phyloP scores from a whole-genome alignment of 1,140 invertebrate genomes.

The Kradibia gibbosae region DNA sequence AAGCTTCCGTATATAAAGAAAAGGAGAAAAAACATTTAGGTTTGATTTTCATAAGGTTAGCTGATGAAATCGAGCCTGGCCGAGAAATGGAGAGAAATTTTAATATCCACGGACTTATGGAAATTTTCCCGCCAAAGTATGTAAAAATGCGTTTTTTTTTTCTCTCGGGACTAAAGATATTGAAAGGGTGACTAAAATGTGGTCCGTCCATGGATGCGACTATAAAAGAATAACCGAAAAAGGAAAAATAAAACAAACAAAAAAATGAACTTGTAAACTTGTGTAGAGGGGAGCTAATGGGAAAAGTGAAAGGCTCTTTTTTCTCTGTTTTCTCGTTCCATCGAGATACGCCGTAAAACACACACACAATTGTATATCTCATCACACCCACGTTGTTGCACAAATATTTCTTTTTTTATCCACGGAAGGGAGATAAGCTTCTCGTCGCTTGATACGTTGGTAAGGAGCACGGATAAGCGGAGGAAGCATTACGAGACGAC shows the following conservation, averaged over 20 bases:
- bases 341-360: conserved; percentile 22
- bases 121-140: conserved; percentile 9
- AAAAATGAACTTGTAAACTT: conserved; percentile 20
- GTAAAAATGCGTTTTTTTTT: conserved; percentile 37
- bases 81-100: not conserved
- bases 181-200: not conserved
- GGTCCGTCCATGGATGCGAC: conserved; percentile 52
- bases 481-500: conserved; percentile 42
- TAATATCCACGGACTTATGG: not conserved
- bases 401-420: conserved; percentile 41
- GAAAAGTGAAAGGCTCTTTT: conserved; percentile 33
- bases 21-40: not conserved
- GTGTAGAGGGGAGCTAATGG: not conserved
- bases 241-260: conserved; percentile 28
- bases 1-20: not conserved
- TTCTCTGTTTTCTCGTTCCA: conserved; percentile 24
- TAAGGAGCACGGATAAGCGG: not conserved
- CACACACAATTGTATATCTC: conserved; percentile 40
- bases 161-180: conserved; percentile 26
- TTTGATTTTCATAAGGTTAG: not conserved
- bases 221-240: no score
- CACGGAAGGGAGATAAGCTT: conserved; percentile 41
- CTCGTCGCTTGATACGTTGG: conserved; percentile 41
- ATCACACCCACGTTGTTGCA: conserved; percentile 46
- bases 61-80: conserved; percentile 23